A percentile compares a stretch with the other conserved stretches of the same genome.
These are phyloP conservation scores for Tupiocoris notatus DNA, from an alignment of 2,888 invertebrate genomes.

Conservation along the genomic window DNA sequence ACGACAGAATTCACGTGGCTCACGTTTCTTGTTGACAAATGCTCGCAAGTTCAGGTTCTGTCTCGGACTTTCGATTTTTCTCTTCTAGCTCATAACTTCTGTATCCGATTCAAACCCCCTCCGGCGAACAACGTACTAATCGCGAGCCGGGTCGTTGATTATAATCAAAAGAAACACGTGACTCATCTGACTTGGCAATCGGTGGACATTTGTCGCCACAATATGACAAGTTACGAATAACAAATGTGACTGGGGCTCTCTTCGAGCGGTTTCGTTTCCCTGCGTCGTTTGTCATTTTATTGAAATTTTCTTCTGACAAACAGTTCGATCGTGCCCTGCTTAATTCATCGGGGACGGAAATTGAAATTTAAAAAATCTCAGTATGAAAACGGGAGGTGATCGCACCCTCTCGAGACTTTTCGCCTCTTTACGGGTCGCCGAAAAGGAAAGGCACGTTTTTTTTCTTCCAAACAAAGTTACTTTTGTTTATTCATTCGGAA, in stretches of 20 bases:
- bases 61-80: too few relatives aligned
- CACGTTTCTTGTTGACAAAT: too few relatives aligned
- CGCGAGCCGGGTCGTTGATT: too few relatives aligned
- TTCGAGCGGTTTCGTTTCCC: neutral
- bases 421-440: neutral
- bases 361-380: neutral
- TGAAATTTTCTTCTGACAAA: neutral
- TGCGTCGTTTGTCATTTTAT: neutral
- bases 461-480: neutral
- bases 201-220: neutral
- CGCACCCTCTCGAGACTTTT: neutral
- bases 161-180: neutral
- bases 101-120: too few relatives aligned
- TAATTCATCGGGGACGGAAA: neutral
- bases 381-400: neutral
- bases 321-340: neutral
- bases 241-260: neutral
- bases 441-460: neutral
- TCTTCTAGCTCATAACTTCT: too few relatives aligned
- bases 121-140: too few relatives aligned
- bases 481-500: neutral
- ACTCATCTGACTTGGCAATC: neutral
- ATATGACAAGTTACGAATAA: neutral
- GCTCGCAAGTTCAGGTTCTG: too few relatives aligned
- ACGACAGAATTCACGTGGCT: too few relatives aligned